Evolutionary conservation across 2,797 vertebrate species (phyloP), one percentile per base, ranked within the genome.

Genomic region (Cyclopterus lumpus): DNA sequence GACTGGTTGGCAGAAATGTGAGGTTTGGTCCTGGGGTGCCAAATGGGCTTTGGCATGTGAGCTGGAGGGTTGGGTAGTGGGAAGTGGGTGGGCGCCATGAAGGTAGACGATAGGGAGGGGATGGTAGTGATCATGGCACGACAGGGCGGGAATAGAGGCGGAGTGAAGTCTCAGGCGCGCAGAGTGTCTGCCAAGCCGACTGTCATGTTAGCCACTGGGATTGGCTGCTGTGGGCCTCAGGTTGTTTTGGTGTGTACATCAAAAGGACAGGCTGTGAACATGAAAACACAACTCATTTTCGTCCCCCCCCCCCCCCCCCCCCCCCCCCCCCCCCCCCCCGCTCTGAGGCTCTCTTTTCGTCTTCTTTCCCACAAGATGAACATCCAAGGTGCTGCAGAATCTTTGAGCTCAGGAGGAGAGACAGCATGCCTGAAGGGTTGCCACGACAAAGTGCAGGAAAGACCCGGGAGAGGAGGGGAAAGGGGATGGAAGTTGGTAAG

Each of bases 181-280:
- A 58, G 32, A 79, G 81, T 71, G 87, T 81, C 92, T 92, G 93
- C 90, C 92, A 90, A 92, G 86, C 75, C 64, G 79, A 92, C 91
- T 92, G 92, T 89, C 91, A 89, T 86, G 87, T 91, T 81, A 82
- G 88, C 92, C 88, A 83, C 83, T 88, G 92, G 92, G 93, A 91
- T 58, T 71, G 90, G 87, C 86, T 86, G 92, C 92, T 90, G 86
- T 88, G 91, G 90, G 91, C 90, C 84, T 86, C 83, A 82, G 88
- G 88, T 91, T 91, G 92, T 93, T 92, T 92, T 92, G 88, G 90
- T 89, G 77, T 80, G 86, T 79, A 92, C 92, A 90, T 93, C 92
- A 93, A 93, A 93, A 91, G 88, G 87, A 91, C 87, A 86, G 86
- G 75, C 89, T 90, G 92, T 46, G 86, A 93, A 94, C 89, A 93